A percentile compares a stretch with the other conserved stretches of the same genome.
phyloP scores from a whole-genome alignment of 2,888 invertebrate species.

The Argynnis bischoffii region DNA sequence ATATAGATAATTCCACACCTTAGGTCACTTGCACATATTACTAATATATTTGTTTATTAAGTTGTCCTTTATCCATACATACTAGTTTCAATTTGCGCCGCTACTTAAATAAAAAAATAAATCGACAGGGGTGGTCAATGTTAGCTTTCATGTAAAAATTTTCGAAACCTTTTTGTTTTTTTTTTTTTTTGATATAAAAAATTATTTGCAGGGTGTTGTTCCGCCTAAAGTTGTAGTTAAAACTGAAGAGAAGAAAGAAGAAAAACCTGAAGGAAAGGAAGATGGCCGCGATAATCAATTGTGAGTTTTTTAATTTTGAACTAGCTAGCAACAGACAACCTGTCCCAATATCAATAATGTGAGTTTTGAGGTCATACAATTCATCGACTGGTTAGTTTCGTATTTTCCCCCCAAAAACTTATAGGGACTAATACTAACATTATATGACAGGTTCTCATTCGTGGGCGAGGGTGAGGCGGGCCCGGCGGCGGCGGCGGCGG shows the following conservation, averaged over 20 bases:
- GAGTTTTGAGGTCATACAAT: too few species aligned
- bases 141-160: too few species aligned
- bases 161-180: too few species aligned
- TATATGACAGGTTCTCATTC: conserved; percentile 69
- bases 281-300: conserved; percentile 92
- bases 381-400: not conserved
- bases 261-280: conserved; percentile 84
- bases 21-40: too few species aligned
- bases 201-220: conserved; percentile 44
- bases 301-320: conserved; percentile 68
- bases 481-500: conserved; percentile 53
- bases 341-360: too few species aligned
- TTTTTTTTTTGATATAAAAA: conserved; percentile 45
- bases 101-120: not conserved
- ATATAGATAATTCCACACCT: too few species aligned
- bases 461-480: conserved; percentile 60
- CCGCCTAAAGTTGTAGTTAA: conserved; percentile 55
- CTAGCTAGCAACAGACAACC: too few species aligned
- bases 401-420: not conserved
- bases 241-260: conserved; percentile 64
- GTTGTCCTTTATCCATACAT: too few species aligned
- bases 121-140: conserved; percentile 83
- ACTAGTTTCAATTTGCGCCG: too few species aligned
- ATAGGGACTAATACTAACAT: not conserved
- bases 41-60: too few species aligned